phyloP scores from a whole-genome alignment of 2,888 invertebrate genomes.

The Cepaea hortensis region DNA sequence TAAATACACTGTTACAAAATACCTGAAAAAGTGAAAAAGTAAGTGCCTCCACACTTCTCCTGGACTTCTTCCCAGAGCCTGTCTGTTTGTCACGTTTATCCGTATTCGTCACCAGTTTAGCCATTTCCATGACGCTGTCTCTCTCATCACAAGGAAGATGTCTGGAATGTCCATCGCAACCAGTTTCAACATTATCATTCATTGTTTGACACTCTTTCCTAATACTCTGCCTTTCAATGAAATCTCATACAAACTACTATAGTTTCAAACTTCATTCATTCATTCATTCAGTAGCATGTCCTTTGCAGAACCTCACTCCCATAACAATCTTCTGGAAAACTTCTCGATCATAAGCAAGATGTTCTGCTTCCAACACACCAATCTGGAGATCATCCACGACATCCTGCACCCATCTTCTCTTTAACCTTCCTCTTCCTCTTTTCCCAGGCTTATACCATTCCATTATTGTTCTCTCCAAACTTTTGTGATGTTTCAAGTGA shows the following conservation, averaged over 20 bases:
- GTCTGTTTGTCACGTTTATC: constrained; percentile 12
- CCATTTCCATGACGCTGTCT: constrained; percentile 51
- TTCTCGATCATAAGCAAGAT: too few species aligned
- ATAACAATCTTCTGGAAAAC: too few species aligned
- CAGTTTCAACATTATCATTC: constrained; percentile 22
- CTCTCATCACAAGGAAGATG: constrained; percentile 37
- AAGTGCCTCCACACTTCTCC: constrained; percentile 53
- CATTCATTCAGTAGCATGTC: too few species aligned
- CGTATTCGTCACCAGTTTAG: constrained; percentile 46
- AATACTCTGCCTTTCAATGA: not conserved
- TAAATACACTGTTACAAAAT: not conserved
- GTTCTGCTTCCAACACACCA: too few species aligned
- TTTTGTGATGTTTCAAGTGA: too few species aligned
- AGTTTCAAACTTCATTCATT: too few species aligned
- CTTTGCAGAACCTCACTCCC: too few species aligned
- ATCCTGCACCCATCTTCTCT: too few species aligned
- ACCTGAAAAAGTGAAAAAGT: constrained; percentile 60
- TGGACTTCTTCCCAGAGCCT: constrained; percentile 46
- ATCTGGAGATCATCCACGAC: too few species aligned
- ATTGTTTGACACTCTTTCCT: not conserved
- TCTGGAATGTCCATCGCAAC: constrained; percentile 45
- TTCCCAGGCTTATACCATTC: too few species aligned
- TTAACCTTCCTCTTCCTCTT: too few species aligned
- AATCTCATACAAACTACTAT: not conserved
- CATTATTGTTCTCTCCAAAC: too few species aligned